Conservation (phyloP, 2,888 invertebrate genomes). For the Orthosia incerta region DNA sequence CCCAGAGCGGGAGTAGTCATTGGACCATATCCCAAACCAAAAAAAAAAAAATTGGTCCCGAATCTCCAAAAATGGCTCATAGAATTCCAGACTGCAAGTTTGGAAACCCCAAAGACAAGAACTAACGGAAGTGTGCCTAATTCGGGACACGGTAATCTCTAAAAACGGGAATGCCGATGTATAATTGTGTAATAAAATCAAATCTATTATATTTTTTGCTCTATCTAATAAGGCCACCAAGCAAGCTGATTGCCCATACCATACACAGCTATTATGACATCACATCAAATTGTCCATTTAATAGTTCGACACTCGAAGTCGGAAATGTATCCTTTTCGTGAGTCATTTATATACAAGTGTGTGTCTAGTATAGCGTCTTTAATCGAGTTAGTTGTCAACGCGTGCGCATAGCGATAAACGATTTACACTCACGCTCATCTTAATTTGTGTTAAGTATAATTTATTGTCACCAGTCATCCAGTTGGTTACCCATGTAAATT, state of each 20-base stretch:
- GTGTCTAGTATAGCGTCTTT: slow-evolving; percentile 4
- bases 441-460: slow-evolving; percentile 39
- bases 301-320: not conserved
- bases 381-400: slow-evolving; percentile 42
- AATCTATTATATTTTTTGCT: not conserved
- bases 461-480: slow-evolving; percentile 12
- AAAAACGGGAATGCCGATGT: not conserved
- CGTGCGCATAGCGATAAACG: slow-evolving; percentile 27
- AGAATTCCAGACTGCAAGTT: not conserved
- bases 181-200: not conserved
- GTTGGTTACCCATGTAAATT: slow-evolving; percentile 3
- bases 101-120: not conserved
- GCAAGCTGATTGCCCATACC: not conserved
- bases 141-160: not conserved
- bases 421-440: slow-evolving; percentile 41
- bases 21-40: too few species aligned
- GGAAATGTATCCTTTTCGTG: slow-evolving; percentile 19
- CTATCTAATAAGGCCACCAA: not conserved
- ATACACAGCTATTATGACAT: not conserved
- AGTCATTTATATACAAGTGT: slow-evolving; percentile 5
- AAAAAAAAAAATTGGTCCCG: too few species aligned
- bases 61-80: too few species aligned
- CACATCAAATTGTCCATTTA: slow-evolving; percentile 7
- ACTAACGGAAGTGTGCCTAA: not conserved
- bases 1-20: too few species aligned